A percentile compares a stretch with the other conserved stretches of the same genome.
These are phyloP conservation scores for Dermolepida albohirtum DNA, from an alignment of 2,888 invertebrate genomes.

Conservation along the genomic window DNA sequence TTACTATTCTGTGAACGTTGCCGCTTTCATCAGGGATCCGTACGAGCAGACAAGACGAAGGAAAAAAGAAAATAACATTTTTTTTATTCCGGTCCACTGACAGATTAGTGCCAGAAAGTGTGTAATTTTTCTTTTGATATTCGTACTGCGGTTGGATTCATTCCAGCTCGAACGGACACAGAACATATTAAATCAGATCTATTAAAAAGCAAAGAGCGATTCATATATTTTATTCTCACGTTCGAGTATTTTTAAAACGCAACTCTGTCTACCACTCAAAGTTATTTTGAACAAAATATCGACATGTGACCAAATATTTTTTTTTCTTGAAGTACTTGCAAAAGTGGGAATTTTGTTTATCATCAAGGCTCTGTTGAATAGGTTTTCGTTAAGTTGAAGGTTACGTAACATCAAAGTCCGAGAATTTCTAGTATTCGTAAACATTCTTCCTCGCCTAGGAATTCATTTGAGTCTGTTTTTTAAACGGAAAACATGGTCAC, in stretches of 20 bases:
- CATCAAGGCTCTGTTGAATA: neutral
- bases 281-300: neutral
- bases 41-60: neutral
- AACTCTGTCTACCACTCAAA: constrained; percentile 1
- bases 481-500: too few relatives aligned
- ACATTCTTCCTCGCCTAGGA: too few relatives aligned
- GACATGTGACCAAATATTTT: neutral
- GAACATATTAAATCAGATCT: constrained; percentile 15
- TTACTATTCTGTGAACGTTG: neutral
- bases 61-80: constrained; percentile 9
- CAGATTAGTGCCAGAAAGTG: constrained; percentile 9
- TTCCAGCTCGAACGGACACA: constrained; percentile 3
- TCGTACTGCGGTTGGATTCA: neutral
- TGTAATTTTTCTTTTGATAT: constrained; percentile 8
- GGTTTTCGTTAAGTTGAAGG: neutral
- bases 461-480: too few relatives aligned
- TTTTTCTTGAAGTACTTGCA: neutral
- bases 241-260: neutral
- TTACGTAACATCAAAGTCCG: too few relatives aligned
- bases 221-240: constrained; percentile 17
- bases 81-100: constrained; percentile 8
- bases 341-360: neutral
- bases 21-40: neutral
- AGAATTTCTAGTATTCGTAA: too few relatives aligned
- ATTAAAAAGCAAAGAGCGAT: constrained; percentile 10